Evolutionary conservation across 2,888 invertebrate genomes (phyloP).

Genomic region (Epinotia ramella): DNA sequence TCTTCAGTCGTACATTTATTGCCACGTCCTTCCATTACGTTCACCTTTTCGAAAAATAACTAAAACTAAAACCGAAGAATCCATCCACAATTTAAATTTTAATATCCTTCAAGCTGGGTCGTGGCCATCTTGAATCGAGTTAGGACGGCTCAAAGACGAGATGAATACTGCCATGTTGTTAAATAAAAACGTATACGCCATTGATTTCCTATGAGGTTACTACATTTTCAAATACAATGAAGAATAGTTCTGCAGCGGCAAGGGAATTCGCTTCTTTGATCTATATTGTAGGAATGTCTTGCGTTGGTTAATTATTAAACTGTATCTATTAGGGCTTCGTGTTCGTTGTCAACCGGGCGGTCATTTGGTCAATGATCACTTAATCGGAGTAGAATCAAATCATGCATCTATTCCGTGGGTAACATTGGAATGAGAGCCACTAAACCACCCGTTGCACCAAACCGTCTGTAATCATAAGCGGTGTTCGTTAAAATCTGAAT

Average conservation of each 20-base stretch:
- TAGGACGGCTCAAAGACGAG: constrained; percentile 29
- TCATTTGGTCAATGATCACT: background rate
- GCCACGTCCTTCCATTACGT: background rate
- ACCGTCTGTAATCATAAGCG: too few relatives aligned
- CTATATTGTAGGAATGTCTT: constrained; percentile 17
- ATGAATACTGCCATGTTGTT: constrained; percentile 3
- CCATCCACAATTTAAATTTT: constrained; percentile 28
- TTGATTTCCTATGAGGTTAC: constrained; percentile 2
- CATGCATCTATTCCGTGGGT: background rate
- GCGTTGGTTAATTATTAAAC: background rate
- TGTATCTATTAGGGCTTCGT: background rate
- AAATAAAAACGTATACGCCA: constrained; percentile 5
- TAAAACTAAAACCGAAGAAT: background rate
- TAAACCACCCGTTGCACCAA: too few relatives aligned
- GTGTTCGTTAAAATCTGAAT: too few relatives aligned
- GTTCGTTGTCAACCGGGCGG: background rate
- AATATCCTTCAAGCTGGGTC: constrained; percentile 31
- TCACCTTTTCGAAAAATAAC: background rate
- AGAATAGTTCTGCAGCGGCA: constrained; percentile 29
- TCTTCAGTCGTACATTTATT: background rate
- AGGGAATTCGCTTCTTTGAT: constrained; percentile 34
- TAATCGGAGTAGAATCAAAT: background rate
- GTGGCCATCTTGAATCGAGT: constrained; percentile 35
- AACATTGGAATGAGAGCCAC: too few relatives aligned
- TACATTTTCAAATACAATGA: background rate